These are phyloP conservation scores for Synergus laeviventris DNA, from an alignment of 2,888 invertebrate genomes.

Conservation along the genomic window DNA sequence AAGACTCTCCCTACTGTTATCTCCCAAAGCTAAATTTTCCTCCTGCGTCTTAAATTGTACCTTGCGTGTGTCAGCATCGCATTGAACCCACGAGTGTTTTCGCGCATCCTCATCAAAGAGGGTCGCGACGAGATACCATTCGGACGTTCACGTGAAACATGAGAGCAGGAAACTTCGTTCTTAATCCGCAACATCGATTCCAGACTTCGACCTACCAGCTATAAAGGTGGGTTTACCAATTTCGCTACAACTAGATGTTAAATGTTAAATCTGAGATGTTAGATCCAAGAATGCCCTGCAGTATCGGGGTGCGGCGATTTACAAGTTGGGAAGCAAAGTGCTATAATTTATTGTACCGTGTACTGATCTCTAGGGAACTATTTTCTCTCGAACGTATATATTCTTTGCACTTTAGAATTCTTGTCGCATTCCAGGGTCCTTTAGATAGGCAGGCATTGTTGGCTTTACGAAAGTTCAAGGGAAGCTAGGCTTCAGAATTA, in stretches of 20 bases:
- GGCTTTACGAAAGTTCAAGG: slow-evolving; percentile 2
- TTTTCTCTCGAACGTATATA: background rate
- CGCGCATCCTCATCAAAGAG: slow-evolving; percentile 29
- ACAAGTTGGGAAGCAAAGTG: background rate
- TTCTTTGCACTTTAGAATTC: slow-evolving; percentile 13
- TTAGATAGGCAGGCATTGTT: background rate
- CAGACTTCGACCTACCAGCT: background rate
- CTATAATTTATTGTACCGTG: background rate
- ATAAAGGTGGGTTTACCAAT: slow-evolving; percentile 22
- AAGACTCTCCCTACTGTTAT: background rate
- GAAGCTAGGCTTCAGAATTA: background rate
- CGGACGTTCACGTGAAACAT: slow-evolving; percentile 14
- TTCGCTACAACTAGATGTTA: background rate
- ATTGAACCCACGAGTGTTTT: slow-evolving; percentile 31
- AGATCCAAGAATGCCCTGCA: background rate
- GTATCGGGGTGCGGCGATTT: slow-evolving; percentile 1
- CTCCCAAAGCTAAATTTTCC: background rate
- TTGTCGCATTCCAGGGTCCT: background rate
- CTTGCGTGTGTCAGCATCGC: background rate
- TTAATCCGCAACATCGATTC: slow-evolving; percentile 35
- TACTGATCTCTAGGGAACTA: background rate
- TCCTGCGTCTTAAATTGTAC: background rate
- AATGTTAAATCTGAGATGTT: background rate
- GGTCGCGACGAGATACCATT: slow-evolving; percentile 9
- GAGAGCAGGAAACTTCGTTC: slow-evolving; percentile 21